phyloP scores from a whole-genome alignment of 2,113 vertebrate genomes.

The Chaetodon trifascialis region DNA sequence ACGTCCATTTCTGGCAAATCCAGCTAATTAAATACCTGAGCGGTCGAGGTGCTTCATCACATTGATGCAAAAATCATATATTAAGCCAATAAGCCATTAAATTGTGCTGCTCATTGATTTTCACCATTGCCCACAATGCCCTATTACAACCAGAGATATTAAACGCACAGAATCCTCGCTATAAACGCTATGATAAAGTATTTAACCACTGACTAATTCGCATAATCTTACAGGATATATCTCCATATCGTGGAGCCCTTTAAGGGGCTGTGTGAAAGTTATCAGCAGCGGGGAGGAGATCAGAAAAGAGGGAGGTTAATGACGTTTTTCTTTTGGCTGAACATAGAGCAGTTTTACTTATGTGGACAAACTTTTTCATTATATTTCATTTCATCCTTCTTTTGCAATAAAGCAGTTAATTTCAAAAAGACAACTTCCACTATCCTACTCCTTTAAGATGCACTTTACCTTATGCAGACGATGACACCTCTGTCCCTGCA shows the following conservation, averaged over 20 bases:
- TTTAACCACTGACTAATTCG: background rate
- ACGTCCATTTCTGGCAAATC: background rate
- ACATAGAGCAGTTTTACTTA: too few species aligned
- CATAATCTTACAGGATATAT: background rate
- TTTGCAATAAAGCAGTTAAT: background rate
- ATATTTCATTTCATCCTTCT: too few species aligned
- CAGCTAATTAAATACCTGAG: background rate
- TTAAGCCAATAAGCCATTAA: background rate
- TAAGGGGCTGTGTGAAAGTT: background rate
- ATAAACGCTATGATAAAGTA: background rate
- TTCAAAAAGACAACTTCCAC: background rate
- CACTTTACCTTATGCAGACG: too few species aligned
- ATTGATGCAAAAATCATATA: background rate
- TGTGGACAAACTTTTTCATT: too few species aligned
- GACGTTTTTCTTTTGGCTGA: background rate
- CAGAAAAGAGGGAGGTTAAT: background rate
- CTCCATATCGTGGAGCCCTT: background rate
- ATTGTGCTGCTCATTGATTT: background rate
- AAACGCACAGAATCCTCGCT: background rate
- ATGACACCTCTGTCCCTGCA: too few species aligned
- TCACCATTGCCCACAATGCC: background rate
- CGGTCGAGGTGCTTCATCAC: background rate
- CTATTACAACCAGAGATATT: background rate
- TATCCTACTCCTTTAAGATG: too few species aligned
- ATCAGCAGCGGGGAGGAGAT: background rate